Conservation (phyloP, 2,888 invertebrate species). For the Lepidocyrtoides sp. region DNA sequence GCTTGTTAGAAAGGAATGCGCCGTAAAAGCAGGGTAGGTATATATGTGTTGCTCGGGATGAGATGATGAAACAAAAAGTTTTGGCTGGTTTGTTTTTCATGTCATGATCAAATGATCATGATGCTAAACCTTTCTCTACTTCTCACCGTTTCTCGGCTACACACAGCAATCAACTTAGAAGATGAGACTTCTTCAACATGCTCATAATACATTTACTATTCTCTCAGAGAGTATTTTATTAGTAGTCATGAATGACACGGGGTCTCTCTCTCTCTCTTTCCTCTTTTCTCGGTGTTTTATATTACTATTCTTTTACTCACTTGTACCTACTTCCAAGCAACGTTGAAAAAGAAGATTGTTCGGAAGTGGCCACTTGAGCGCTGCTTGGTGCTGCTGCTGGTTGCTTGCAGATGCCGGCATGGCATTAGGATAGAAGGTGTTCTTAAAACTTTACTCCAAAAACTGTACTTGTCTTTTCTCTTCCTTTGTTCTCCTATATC, state of each 20-base stretch:
- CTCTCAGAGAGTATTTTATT: constrained; percentile 40
- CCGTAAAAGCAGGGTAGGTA: not conserved
- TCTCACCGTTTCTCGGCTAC: not conserved
- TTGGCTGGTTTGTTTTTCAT: constrained; percentile 20
- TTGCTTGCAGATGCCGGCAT: constrained; percentile 68
- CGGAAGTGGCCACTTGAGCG: constrained; percentile 76
- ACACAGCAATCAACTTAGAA: not conserved
- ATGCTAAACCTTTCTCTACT: not conserved
- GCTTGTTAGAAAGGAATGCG: not conserved
- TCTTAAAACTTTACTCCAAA: constrained; percentile 57
- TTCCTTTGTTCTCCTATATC: constrained; percentile 7
- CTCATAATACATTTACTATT: not conserved
- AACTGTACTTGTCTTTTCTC: constrained; percentile 50
- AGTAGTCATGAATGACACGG: constrained; percentile 54
- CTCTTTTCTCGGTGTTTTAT: constrained; percentile 27
- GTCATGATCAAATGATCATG: not conserved
- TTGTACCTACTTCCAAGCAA: not conserved
- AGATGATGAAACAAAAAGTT: constrained; percentile 37
- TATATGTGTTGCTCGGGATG: not conserved
- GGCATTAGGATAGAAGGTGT: constrained; percentile 66
- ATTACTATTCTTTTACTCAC: constrained; percentile 13
- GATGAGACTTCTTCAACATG: not conserved
- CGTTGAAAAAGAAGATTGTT: constrained; percentile 66
- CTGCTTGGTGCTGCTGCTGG: not conserved
- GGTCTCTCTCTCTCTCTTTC: not conserved